A percentile compares a stretch with the other conserved stretches of the same genome.
These are phyloP conservation scores for Zapus hudsonius DNA, from an alignment of 2,113 vertebrate genomes.

Conservation along the genomic window DNA sequence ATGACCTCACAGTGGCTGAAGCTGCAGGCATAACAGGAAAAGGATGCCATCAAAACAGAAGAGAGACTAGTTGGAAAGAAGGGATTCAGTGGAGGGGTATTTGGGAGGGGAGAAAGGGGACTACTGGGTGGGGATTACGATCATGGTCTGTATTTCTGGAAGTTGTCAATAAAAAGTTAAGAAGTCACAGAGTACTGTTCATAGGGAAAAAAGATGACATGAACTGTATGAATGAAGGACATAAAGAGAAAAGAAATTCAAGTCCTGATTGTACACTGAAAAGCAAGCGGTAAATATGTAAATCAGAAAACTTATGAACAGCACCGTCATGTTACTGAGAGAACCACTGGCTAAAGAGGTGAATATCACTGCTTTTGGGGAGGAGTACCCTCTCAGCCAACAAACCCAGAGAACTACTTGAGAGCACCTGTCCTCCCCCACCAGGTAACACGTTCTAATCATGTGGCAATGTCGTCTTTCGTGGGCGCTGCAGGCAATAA, in stretches of 20 bases:
- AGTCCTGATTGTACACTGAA: not conserved
- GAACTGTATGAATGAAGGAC: not conserved
- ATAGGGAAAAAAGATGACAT: not conserved
- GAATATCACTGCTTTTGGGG: not conserved
- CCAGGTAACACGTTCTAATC: not conserved
- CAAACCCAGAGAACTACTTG: not conserved
- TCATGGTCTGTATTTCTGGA: too few species aligned
- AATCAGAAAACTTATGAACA: constrained; percentile 7
- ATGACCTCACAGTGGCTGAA: too few species aligned
- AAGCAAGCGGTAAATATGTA: not conserved
- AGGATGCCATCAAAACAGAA: too few species aligned
- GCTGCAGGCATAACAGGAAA: too few species aligned
- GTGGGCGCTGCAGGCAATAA: not conserved
- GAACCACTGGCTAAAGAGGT: not conserved
- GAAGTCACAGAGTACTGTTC: not conserved
- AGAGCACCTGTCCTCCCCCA: not conserved
- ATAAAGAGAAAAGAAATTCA: not conserved
- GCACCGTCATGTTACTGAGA: not conserved
- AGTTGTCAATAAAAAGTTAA: too few species aligned
- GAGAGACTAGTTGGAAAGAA: too few species aligned
- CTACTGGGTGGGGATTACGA: too few species aligned
- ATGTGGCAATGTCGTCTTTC: not conserved
- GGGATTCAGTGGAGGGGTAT: too few species aligned
- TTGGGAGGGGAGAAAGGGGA: too few species aligned
- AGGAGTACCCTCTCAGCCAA: not conserved